Percentiles rank a stretch among this genome's conserved stretches.
Evolutionary conservation across 35 echinoderm and acorn worm genomes (phyloP).

Genomic region (Anneissia japonica): DNA sequence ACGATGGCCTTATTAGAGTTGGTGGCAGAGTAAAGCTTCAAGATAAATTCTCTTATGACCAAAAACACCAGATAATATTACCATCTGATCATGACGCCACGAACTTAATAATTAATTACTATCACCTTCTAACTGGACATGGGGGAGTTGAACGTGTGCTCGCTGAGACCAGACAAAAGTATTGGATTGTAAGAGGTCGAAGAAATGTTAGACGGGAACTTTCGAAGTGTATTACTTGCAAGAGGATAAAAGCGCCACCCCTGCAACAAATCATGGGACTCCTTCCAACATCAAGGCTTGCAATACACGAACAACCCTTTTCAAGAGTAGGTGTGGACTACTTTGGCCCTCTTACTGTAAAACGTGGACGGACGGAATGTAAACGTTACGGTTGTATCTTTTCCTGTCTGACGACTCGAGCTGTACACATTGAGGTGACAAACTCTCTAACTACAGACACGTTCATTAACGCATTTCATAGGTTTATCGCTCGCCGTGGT

Average conservation of each 20-base stretch:
- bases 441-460: background rate
- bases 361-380: background rate
- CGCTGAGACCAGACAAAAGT: background rate
- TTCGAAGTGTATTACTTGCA: background rate
- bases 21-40: slow-evolving; percentile 9
- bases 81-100: slow-evolving; percentile 16
- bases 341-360: background rate
- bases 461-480: background rate
- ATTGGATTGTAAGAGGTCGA: background rate
- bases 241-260: background rate
- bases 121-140: background rate
- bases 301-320: background rate
- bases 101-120: slow-evolving; percentile 7
- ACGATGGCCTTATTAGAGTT: slow-evolving; percentile 20
- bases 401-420: background rate
- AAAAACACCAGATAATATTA: slow-evolving; percentile 26
- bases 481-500: no score
- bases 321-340: background rate
- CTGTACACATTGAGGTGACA: background rate
- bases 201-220: background rate
- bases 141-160: background rate
- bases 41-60: slow-evolving; percentile 16
- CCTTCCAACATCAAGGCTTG: background rate
- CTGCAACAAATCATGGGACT: background rate
- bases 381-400: background rate